Evolutionary conservation across 2,797 vertebrate genomes (phyloP).

Genomic region (Petrocephalus sullivani): DNA sequence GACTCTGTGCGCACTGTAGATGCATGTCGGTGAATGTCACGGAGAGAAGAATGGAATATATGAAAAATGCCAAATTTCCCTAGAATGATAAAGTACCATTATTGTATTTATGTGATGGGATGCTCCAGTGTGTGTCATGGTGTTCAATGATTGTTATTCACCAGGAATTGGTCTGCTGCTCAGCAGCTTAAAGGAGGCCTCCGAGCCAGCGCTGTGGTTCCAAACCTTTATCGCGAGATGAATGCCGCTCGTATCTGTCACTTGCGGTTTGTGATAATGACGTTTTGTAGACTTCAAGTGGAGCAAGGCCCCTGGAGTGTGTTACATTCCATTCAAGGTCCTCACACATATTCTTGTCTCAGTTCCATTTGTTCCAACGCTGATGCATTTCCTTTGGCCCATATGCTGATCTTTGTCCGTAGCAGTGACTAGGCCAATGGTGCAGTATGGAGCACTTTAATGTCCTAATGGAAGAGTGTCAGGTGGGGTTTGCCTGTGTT

Average conservation of each 20-base stretch:
- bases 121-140: neutral
- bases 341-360: neutral
- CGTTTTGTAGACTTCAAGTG: neutral
- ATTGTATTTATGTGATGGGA: neutral
- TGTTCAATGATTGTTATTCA: neutral
- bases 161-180: neutral
- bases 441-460: constrained; percentile 32
- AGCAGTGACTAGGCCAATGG: neutral
- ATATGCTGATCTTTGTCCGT: neutral
- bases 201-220: neutral
- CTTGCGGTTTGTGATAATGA: neutral
- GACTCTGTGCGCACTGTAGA: neutral
- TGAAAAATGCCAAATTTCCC: neutral
- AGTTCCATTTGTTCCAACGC: neutral
- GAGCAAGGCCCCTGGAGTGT: neutral
- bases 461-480: constrained; percentile 19
- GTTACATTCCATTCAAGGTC: neutral
- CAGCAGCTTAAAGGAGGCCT: neutral
- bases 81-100: neutral
- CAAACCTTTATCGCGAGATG: neutral
- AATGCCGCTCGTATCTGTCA: neutral
- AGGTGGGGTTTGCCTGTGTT: too few relatives aligned
- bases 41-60: neutral
- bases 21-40: neutral
- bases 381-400: neutral